These are phyloP conservation scores for Chalcis sispes DNA, from an alignment of 2,888 invertebrate species.

Conservation along the genomic window DNA sequence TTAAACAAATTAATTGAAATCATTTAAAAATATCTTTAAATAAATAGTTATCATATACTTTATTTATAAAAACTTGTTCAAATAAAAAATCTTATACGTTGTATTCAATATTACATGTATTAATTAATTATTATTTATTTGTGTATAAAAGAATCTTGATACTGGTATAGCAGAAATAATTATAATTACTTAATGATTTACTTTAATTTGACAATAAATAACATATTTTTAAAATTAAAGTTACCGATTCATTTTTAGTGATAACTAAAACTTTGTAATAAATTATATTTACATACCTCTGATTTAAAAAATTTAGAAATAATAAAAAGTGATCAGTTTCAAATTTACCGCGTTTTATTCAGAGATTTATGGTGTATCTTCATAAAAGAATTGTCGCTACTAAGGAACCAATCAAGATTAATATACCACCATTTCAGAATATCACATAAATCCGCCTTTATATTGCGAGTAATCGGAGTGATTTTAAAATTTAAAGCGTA, in stretches of 20 bases:
- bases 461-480: constrained; percentile 18
- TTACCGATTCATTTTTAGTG: not conserved
- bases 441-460: constrained; percentile 1
- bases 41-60: no score
- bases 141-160: no score
- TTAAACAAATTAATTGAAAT: no score
- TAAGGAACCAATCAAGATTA: constrained; percentile 21
- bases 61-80: no score
- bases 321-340: constrained; percentile 28
- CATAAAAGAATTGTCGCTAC: not conserved
- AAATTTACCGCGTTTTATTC: constrained; percentile 40
- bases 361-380: constrained; percentile 24
- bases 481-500: constrained; percentile 48
- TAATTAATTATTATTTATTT: no score
- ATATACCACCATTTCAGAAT: not conserved
- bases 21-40: no score
- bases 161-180: not conserved
- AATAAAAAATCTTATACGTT: no score
- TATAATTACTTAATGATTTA: not conserved
- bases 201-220: not conserved
- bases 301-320: constrained; percentile 4
- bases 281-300: constrained; percentile 5
- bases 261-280: not conserved
- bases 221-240: not conserved
- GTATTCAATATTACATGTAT: no score